phyloP scores from a whole-genome alignment of 2,113 vertebrate species.

The Suncus etruscus region DNA sequence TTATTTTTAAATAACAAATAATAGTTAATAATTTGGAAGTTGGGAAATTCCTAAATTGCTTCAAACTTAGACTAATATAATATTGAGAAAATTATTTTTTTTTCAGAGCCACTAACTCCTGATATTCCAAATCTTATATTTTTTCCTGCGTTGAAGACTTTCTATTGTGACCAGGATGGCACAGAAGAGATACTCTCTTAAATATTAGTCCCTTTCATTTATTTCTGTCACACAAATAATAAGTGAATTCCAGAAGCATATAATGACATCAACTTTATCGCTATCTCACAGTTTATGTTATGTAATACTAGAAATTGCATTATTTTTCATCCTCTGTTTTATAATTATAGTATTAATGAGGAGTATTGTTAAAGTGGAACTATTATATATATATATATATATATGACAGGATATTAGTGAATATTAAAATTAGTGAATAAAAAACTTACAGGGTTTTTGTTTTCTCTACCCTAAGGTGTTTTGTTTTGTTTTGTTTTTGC shows the following conservation, averaged over 20 bases:
- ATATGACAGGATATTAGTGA: background rate
- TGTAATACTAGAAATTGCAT: background rate
- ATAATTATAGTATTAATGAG: slow-evolving; percentile 33
- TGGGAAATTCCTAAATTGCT: background rate
- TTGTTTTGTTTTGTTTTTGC: no score
- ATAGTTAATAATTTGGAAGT: background rate
- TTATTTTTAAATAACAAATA: no score
- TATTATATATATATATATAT: slow-evolving; percentile 46
- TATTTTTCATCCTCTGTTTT: slow-evolving; percentile 60
- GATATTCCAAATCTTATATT: background rate
- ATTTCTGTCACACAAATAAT: slow-evolving; percentile 21
- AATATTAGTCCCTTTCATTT: slow-evolving; percentile 52
- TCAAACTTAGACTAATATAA: background rate
- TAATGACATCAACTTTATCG: slow-evolving; percentile 47
- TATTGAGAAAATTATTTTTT: background rate
- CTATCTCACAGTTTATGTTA: slow-evolving; percentile 39
- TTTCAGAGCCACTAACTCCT: background rate
- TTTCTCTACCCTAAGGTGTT: no score
- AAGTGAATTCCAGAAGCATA: slow-evolving; percentile 3
- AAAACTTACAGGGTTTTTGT: background rate
- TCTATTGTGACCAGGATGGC: background rate
- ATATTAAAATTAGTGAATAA: slow-evolving; percentile 31
- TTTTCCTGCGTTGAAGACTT: background rate
- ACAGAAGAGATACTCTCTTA: background rate
- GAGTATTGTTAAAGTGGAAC: background rate